These are phyloP conservation scores for Macropus fuliginosus DNA, from an alignment of 2,797 vertebrate genomes.

Conservation along the genomic window DNA sequence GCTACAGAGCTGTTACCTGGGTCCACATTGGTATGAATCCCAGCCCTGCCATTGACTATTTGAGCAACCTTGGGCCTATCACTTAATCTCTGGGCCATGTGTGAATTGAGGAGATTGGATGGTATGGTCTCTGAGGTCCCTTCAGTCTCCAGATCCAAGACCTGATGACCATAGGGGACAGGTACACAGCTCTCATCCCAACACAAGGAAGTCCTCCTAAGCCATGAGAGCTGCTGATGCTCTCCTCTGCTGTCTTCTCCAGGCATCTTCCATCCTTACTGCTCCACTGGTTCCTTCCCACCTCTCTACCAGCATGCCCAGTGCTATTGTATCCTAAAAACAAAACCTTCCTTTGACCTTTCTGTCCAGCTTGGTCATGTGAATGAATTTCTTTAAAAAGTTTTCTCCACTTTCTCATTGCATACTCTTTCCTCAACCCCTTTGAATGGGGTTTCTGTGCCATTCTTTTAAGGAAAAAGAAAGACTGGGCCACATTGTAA, in stretches of 20 bases:
- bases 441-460: background rate
- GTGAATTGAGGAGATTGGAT: background rate
- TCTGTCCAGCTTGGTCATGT: background rate
- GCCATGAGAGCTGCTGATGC: background rate
- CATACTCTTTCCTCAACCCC: background rate
- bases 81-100: background rate
- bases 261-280: background rate
- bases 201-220: background rate
- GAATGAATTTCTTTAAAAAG: background rate
- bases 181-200: background rate
- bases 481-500: background rate
- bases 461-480: background rate
- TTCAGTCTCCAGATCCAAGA: background rate
- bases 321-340: background rate
- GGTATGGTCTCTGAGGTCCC: no score
- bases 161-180: background rate
- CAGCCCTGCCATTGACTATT: background rate
- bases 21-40: background rate
- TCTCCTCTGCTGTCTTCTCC: background rate
- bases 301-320: background rate
- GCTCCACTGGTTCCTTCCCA: background rate
- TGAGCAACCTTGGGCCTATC: background rate
- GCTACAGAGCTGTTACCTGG: background rate
- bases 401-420: background rate
- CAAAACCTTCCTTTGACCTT: background rate